Evolutionary conservation across 1,140 invertebrate genomes (phyloP), one percentile per base, ranked within the genome.

Genomic region (Megalopta genalis): DNA sequence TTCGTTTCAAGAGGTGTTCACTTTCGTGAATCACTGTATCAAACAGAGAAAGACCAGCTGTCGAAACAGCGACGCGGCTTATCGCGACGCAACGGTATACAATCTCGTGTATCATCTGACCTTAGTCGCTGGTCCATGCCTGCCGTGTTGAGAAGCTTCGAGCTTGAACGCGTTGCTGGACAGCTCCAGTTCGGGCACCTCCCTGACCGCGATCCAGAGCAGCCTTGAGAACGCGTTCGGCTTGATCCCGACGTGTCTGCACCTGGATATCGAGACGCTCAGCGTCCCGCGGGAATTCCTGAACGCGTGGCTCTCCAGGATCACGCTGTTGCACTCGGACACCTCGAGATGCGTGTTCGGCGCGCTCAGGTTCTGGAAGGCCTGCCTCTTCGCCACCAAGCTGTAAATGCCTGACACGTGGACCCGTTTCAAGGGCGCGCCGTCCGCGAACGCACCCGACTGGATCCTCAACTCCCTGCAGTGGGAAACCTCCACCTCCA

Each of bases 161-260:
- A 95, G 93, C 77, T 93, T 94, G 88, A 96, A 96, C 0, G 95
- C 93, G 49, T 94, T 94, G 60, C 93, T 93, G 9, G 93, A 91
- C 9, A 96, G 90, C 32, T 93, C 90, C 21, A 96, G 87, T 2
- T 92, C 88, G 2, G 90, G 88, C 2, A 95, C 93, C 57, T 95
- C 93, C 68, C 87, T 93, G 66, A 96, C 93, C 54, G 89, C 93
- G 85, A 95, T 93, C 77, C 93, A 93, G 23, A 95, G 90, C 16
- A 96, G 91, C 93, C 95, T 95, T 14, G 94, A 95, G 79, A 96
- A 96, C 0, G 95, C 94, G 57, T 93, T 92, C 16, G 94, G 93
- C 73, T 95, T 94, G 54, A 96, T 93, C 4, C 92, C 90, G 3
- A 96, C 95, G 77, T 93, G 89, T 57, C 90, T 91, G 87, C 94